Conservation (phyloP, 2,113 vertebrate species). For the Ia io region DNA sequence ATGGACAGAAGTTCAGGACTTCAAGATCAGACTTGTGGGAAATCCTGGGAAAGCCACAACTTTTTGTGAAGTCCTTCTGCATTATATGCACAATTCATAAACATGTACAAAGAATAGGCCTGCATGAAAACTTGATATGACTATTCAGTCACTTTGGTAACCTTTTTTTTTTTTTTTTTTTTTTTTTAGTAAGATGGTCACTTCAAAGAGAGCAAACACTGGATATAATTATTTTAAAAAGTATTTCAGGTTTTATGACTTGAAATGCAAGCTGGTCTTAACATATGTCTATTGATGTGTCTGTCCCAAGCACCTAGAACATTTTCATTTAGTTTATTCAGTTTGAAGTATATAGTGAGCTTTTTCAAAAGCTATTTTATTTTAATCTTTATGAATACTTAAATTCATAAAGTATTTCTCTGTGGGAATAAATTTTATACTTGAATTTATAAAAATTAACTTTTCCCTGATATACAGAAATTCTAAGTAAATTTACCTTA, state of each 20-base stretch:
- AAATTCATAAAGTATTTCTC: conserved; percentile 20
- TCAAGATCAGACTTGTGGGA: background rate
- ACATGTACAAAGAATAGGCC: background rate
- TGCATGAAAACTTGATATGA: background rate
- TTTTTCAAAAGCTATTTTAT: conserved; percentile 9
- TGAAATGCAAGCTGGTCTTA: conserved; percentile 47
- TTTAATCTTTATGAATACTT: conserved; percentile 41
- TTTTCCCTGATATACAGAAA: background rate
- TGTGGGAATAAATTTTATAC: conserved; percentile 25
- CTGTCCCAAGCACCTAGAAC: too few species aligned
- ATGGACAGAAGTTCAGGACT: background rate
- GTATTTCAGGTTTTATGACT: background rate
- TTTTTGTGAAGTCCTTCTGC: background rate
- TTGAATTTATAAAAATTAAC: background rate
- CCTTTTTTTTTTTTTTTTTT: background rate
- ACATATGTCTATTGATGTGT: background rate
- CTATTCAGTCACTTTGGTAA: background rate
- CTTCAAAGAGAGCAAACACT: background rate
- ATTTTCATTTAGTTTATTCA: conserved; percentile 31
- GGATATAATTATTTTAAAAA: background rate
- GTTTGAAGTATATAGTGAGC: conserved; percentile 3
- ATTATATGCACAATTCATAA: background rate
- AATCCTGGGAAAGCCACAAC: background rate
- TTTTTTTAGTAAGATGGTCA: background rate
- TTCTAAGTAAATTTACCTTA: background rate